Base-by-base conservation (phyloP, 2,888 invertebrate species). In the Sarcophaga carnaria region DNA sequence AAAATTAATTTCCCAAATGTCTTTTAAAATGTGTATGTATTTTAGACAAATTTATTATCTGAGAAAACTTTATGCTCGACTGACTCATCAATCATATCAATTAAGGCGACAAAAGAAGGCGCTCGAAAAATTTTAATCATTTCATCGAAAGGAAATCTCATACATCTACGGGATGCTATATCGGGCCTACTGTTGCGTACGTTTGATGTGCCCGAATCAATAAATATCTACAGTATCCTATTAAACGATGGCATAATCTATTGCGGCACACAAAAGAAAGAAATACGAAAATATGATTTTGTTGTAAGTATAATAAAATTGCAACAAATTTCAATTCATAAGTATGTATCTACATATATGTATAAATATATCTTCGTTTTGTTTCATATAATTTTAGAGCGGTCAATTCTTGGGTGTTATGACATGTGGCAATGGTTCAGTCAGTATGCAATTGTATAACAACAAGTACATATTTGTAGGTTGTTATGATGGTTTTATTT, bases 401-500 rank as follows among this genome's bases (percentile, higher is more conserved):
- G 97, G 97, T 2, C 92, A 93, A 45, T 94, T 95, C 91, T 93
- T 95, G 60, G 94, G 94, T n/a, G 93, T 94, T 60, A 95, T 95
- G 89, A 93, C 93, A 79, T 96, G 96, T 63, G 96, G 96, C 66
- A 96, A 96, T 90, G 96, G 96, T 20, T 96, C 96, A 70, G 96
- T 96, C 62, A 96, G 96, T 87, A 94, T 97, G 94, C 95, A 95
- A 83, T 93, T 95, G 74, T 94, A 95, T 66, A 94, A 95, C 88
- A 95, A 96, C 62, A 94, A 95, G 63, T 93, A 96, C 86, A 94
- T 95, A 63, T 94, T 95, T 93, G 96, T 96, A 66, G 97, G 96
- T 88, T 97, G 97, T 93, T 96, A 96, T 92, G 96, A 97, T 93
- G 97, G 97, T 85, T 96, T 95, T 91, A 95, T 97, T 89, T 97